A percentile compares a stretch with the other conserved stretches of the same genome.
phyloP scores from a whole-genome alignment of 2,888 invertebrate genomes.

The Anoplius nigerrimus region DNA sequence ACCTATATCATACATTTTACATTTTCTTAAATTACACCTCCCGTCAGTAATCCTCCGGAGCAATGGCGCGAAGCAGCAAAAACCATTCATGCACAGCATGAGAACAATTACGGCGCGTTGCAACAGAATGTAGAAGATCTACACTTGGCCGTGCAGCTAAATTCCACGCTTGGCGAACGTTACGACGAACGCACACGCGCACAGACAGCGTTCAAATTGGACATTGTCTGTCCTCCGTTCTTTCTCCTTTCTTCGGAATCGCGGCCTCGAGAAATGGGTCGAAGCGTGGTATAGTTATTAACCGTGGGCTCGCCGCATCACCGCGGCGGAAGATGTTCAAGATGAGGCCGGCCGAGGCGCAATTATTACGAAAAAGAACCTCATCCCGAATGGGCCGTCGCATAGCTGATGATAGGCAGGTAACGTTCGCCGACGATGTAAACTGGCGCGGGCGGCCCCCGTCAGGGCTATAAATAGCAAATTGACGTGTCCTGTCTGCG shows the following conservation, averaged over 20 bases:
- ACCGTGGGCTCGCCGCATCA: conserved; percentile 30
- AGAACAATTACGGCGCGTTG: too few relatives aligned
- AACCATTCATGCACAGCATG: too few relatives aligned
- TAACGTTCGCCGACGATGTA: conserved; percentile 33
- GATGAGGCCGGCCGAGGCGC: conserved; percentile 26
- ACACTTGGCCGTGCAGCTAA: too few relatives aligned
- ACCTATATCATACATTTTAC: too few relatives aligned
- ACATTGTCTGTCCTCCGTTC: too few relatives aligned
- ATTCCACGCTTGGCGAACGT: too few relatives aligned
- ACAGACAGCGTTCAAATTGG: neutral
- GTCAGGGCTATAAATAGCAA: conserved; percentile 29
- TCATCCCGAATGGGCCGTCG: conserved; percentile 49
- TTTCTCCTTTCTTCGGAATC: conserved; percentile 14
- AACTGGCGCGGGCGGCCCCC: conserved; percentile 37
- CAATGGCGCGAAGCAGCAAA: too few relatives aligned
- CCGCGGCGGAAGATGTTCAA: conserved; percentile 18
- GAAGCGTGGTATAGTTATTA: conserved; percentile 28
- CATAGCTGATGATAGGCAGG: conserved; percentile 43
- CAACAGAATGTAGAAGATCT: too few relatives aligned
- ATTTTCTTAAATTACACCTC: too few relatives aligned
- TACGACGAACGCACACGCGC: neutral
- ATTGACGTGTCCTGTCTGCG: neutral
- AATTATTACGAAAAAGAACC: conserved; percentile 54
- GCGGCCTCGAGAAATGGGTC: conserved; percentile 34
- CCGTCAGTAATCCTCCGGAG: too few relatives aligned